Conservation (phyloP, 2,797 vertebrate species). For the Galaxias olidus region DNA sequence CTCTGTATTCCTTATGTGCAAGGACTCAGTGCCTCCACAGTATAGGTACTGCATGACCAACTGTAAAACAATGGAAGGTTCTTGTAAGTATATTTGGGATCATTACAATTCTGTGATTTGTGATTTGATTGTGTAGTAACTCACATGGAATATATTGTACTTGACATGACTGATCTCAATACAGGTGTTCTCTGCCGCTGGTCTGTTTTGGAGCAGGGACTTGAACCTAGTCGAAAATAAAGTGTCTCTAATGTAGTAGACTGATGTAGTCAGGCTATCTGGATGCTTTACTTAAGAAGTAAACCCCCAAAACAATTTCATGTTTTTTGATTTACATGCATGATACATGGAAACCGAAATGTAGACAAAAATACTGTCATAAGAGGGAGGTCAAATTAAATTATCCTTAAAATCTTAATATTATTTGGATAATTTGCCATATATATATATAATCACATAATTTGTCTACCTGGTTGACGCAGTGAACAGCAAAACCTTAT, state of each 20-base stretch:
- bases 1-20: slow-evolving; percentile 98
- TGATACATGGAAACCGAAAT: no score
- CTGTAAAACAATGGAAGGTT: slow-evolving; percentile 75
- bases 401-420: no score
- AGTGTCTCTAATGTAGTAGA: not conserved
- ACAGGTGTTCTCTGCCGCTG: slow-evolving; percentile 91
- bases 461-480: slow-evolving; percentile 73
- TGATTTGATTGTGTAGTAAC: no score
- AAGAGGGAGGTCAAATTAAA: no score
- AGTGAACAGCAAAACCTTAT: slow-evolving; percentile 80
- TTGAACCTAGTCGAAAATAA: slow-evolving; percentile 84
- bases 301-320: no score
- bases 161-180: slow-evolving; percentile 99
- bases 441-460: not conserved
- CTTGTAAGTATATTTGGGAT: not conserved
- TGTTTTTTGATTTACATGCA: no score
- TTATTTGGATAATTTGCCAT: no score
- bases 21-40: slow-evolving; percentile 91
- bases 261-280: not conserved
- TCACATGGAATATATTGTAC: slow-evolving; percentile 92
- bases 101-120: no score
- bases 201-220: slow-evolving; percentile 93
- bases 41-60: slow-evolving; percentile 99
- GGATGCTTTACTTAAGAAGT: not conserved
- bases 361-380: no score